A percentile compares a stretch with the other conserved stretches of the same genome.
Evolutionary conservation across 2,888 invertebrate species (phyloP).

Genomic region (Oeneis ivallda): DNA sequence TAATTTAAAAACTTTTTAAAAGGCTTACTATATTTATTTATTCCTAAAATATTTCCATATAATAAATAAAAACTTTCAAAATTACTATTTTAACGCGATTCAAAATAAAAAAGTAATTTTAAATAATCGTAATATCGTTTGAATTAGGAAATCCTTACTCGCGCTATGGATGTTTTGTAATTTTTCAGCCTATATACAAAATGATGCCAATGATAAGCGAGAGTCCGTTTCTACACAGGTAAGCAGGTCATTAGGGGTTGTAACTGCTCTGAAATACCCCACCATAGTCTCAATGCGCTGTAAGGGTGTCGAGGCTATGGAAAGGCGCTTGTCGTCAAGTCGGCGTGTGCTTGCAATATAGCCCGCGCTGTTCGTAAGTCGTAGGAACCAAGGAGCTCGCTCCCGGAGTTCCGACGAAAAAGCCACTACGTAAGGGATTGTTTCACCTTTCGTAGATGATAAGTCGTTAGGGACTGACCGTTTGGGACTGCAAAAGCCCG

Average conservation of each 20-base stretch:
- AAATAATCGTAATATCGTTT: neutral
- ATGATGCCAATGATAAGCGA: conserved; percentile 9
- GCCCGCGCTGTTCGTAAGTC: neutral
- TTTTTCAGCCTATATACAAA: neutral
- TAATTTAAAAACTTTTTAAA: neutral
- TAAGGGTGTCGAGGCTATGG: neutral
- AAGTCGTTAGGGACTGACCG: neutral
- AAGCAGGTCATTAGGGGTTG: conserved; percentile 51
- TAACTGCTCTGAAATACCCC: conserved; percentile 50
- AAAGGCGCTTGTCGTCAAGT: conserved; percentile 5
- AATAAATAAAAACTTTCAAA: neutral
- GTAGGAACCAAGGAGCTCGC: neutral
- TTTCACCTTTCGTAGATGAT: neutral
- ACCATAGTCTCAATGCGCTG: conserved; percentile 24
- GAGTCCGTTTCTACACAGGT: conserved; percentile 68
- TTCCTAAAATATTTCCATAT: neutral
- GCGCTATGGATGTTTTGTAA: conserved; percentile 45
- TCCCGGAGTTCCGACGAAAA: no score
- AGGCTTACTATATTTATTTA: neutral
- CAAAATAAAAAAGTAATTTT: neutral
- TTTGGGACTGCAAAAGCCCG: no score
- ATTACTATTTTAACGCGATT: neutral
- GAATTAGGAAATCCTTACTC: conserved; percentile 42
- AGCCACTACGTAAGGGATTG: no score
- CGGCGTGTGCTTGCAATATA: neutral